These are phyloP conservation scores for Gorilla gorilla DNA, from an alignment of 2,113 vertebrate species.

Conservation along the genomic window DNA sequence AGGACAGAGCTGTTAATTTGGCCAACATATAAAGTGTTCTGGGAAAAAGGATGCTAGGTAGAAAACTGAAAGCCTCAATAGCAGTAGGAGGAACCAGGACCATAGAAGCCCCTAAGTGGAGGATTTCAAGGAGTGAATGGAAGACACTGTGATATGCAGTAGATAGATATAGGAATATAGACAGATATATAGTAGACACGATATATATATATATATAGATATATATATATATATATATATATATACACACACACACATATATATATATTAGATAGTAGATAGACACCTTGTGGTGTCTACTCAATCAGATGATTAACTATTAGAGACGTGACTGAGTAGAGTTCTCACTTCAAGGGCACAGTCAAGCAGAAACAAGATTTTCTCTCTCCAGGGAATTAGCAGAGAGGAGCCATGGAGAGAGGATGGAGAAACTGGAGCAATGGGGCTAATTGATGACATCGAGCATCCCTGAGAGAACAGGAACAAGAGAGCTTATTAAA, in stretches of 20 bases:
- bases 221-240: too few species aligned
- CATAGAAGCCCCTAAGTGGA: not conserved
- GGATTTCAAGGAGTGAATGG: not conserved
- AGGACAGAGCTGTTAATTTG: not conserved
- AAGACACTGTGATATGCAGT: not conserved
- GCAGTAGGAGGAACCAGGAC: not conserved
- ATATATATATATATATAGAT: too few species aligned
- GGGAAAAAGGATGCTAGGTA: not conserved
- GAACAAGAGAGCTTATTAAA: constrained; percentile 12
- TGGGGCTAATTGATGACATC: not conserved
- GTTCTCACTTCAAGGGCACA: not conserved
- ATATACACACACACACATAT: too few species aligned
- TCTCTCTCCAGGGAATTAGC: not conserved
- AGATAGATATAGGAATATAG: not conserved
- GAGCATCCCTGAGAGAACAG: not conserved
- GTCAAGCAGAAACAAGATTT: not conserved
- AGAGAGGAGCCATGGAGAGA: not conserved
- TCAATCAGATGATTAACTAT: not conserved
- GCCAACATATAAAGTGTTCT: not conserved
- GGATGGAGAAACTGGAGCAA: not conserved
- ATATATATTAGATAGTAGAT: too few species aligned
- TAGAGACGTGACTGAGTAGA: not conserved
- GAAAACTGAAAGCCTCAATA: not conserved
- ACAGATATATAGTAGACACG: too few species aligned
- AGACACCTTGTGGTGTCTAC: not conserved